These are phyloP conservation scores for Buphagus erythrorhynchus DNA, from an alignment of 2,797 vertebrate species.

Conservation along the genomic window DNA sequence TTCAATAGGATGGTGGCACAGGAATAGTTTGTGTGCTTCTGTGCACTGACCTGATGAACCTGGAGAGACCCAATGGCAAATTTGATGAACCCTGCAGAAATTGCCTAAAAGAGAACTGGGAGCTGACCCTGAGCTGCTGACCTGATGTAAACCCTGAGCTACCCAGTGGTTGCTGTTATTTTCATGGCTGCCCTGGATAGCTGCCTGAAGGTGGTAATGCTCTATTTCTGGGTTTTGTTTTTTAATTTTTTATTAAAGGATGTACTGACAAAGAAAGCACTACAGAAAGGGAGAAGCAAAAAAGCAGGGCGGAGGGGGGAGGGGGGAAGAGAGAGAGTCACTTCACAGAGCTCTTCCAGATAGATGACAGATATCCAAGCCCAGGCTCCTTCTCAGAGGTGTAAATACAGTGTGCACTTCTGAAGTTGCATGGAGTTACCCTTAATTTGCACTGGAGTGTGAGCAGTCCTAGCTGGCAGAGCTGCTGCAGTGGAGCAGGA, in stretches of 20 bases:
- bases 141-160: neutral
- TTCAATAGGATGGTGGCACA: neutral
- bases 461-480: neutral
- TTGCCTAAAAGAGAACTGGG: neutral
- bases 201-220: rapidly evolving
- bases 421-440: neutral
- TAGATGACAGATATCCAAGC: neutral
- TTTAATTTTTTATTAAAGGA: neutral
- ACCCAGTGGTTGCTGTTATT: neutral
- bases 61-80: neutral
- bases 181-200: neutral
- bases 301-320: rapidly evolving
- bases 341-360: neutral
- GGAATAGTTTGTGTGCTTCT: neutral
- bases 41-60: neutral
- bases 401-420: neutral
- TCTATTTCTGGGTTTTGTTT: neutral
- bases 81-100: neutral
- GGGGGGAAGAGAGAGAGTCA: neutral
- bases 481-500: neutral
- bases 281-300: neutral
- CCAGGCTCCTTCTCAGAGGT: neutral
- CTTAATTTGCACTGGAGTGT: neutral
- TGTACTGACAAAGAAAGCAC: neutral
- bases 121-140: neutral